Evolutionary conservation across 1,140 invertebrate genomes (phyloP), one percentile per base, ranked within the genome.

Genomic region (Oscheius sp.): DNA sequence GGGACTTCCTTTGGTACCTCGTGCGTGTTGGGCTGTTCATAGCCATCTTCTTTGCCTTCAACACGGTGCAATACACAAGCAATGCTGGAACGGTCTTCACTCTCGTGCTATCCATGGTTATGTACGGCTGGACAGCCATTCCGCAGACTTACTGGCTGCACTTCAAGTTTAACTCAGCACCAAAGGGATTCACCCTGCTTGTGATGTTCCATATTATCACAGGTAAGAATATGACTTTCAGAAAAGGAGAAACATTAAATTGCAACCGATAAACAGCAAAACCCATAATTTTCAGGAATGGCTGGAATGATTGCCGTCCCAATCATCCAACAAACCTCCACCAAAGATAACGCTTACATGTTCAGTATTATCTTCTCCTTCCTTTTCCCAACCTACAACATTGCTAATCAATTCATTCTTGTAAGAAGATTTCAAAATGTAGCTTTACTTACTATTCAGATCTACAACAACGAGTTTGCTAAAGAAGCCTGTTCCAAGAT

Each of bases 131-230:
- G 77, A 74, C 78, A 2, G 67, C 65, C 1, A 79, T 80, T 38
- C 79, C 79, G 34, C 79, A 80, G 58, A 77, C 79, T 15, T 80
- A 80, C 42, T 70, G 71, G 29, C 79, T 80, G 62, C 72, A 72
- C 13, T 80, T 80, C 45, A 55, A 74, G 1, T 80, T 80, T 38
- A 65, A 59, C 15, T 72, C 75, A 18, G 79, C 79, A 18, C 79
- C 79, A 4, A 80, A 80, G 71, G 79, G 79, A 61, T 81, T 75
- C 65, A 79, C 78, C 23, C 65, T 80, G 65, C 80, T 81, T 34
- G 79, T 80, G 0, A 79, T 80, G 79, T 81, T 74, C 34, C 76
- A 81, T 61, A 78, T 80, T 36, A 64, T 80, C 34, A 72, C 78
- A 20, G 75, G 74, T 78, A 3, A 78, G 18, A n/a, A n/a, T 72